Evolutionary conservation across 2,888 invertebrate genomes (phyloP), one percentile per base, ranked within the genome.

Genomic region (Colostygia pectinataria): DNA sequence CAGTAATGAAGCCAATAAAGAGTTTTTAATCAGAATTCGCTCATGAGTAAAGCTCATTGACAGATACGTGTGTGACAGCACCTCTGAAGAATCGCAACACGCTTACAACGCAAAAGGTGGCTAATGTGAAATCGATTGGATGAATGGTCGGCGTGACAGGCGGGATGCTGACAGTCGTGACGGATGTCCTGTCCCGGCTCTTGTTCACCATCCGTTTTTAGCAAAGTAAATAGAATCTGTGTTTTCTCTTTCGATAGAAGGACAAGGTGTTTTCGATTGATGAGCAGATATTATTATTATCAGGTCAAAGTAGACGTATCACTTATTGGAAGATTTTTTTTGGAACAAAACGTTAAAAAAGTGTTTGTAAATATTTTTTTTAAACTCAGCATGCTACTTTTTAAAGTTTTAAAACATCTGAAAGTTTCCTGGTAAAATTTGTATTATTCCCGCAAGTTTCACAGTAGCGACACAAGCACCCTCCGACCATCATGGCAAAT

Each of bases 121-220:
- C 74, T 83, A 82, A 83, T 83, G 83, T 60, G 74, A 83, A 81
- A 83, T 83, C 83, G 81, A 83, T 83, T 65, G 62, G 44, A 63
- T 56, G 55, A 58, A 60, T 58, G 58, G 51, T 52, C 51, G 27
- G 40, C 20, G 45, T 53, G 56, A 55, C 53, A 32, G 46, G 48
- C 32, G 47, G 37, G 25, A 41, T 40, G 53, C 25, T 56, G 60
- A 60, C 57, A 57, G 46, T 34, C 34, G 50, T 60, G 60, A 60
- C 60, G 55, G 55, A 60, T 60, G 60, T 40, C 29, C 57, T 40
- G 55, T 51, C 55, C 36, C 38, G 20, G 2, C 41, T 41, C 55
- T 57, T 56, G 57, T 57, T 45, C 48, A 39, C 43, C 42, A 55
- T 53, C 50, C 38, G 56, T 56, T 55, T 55, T 54, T 45, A 53